phyloP scores from a whole-genome alignment of 2,797 vertebrate species.

The Girardinus metallicus region DNA sequence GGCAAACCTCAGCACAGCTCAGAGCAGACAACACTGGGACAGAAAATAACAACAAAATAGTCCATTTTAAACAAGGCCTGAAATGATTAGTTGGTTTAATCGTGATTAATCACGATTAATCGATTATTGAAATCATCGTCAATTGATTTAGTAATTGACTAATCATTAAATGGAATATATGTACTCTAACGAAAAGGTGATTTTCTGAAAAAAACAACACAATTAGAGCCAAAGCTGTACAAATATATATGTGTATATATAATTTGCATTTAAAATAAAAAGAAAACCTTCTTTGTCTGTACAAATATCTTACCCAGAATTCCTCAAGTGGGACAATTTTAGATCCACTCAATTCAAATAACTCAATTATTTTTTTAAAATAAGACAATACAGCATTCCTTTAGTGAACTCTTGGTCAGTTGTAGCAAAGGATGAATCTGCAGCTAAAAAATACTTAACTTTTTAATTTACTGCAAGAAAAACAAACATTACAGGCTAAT shows the following conservation, averaged over 20 bases:
- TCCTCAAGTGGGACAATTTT: not conserved
- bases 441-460: too few species aligned
- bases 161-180: too few species aligned
- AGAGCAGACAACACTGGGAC: constrained; percentile 13
- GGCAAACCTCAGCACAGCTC: not conserved
- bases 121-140: not conserved
- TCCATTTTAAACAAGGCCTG: not conserved
- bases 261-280: not conserved
- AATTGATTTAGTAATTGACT: not conserved
- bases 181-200: not conserved
- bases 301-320: not conserved
- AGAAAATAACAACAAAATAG: not conserved
- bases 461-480: too few species aligned
- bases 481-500: too few species aligned
- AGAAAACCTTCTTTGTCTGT: too few species aligned
- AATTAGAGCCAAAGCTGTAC: not conserved
- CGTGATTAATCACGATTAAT: not conserved
- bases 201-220: not conserved
- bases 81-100: not conserved
- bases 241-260: not conserved
- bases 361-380: too few species aligned
- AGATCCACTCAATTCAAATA: not conserved
- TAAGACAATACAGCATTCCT: too few species aligned
- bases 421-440: too few species aligned
- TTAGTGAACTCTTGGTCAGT: too few species aligned